phyloP scores from a whole-genome alignment of 2,797 vertebrate genomes.

The Microcaecilia unicolor region DNA sequence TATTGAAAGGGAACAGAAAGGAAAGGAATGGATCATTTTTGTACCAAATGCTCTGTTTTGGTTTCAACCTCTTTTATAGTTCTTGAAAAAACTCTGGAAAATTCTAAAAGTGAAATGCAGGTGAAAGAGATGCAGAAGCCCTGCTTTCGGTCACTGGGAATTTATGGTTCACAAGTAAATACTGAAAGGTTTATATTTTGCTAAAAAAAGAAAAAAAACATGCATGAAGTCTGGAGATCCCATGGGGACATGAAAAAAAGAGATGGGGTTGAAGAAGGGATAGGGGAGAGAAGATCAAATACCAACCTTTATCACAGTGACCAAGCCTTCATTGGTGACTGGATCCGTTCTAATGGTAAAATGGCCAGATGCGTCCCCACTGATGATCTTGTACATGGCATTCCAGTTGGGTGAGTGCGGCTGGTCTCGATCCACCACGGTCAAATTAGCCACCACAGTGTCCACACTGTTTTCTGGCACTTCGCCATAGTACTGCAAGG shows the following conservation, averaged over 20 bases:
- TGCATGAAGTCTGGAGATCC: not conserved
- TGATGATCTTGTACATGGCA: constrained; percentile 83
- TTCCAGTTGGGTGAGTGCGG: constrained; percentile 91
- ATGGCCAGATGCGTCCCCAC: constrained; percentile 77
- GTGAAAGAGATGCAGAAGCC: too few relatives aligned
- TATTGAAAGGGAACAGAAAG: too few relatives aligned
- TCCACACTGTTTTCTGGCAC: constrained; percentile 84
- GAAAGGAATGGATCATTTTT: too few relatives aligned
- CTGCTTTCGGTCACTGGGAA: too few relatives aligned
- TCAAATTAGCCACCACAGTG: constrained; percentile 79
- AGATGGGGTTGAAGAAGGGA: constrained; percentile 10
- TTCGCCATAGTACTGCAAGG: constrained; percentile 73
- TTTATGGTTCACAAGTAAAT: too few relatives aligned
- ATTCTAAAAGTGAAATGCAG: too few relatives aligned
- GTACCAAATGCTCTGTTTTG: too few relatives aligned
- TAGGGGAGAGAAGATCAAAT: not conserved
- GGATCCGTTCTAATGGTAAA: constrained; percentile 85
- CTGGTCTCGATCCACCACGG: constrained; percentile 81
- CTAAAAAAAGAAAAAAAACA: too few relatives aligned
- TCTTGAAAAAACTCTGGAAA: too few relatives aligned
- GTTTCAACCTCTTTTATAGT: too few relatives aligned
- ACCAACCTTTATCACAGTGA: constrained; percentile 84
- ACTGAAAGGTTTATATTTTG: too few relatives aligned
- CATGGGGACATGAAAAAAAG: constrained; percentile 15
- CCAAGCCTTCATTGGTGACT: constrained; percentile 80